phyloP scores from a whole-genome alignment of 2,113 vertebrate genomes.

The Bubo bubo region DNA sequence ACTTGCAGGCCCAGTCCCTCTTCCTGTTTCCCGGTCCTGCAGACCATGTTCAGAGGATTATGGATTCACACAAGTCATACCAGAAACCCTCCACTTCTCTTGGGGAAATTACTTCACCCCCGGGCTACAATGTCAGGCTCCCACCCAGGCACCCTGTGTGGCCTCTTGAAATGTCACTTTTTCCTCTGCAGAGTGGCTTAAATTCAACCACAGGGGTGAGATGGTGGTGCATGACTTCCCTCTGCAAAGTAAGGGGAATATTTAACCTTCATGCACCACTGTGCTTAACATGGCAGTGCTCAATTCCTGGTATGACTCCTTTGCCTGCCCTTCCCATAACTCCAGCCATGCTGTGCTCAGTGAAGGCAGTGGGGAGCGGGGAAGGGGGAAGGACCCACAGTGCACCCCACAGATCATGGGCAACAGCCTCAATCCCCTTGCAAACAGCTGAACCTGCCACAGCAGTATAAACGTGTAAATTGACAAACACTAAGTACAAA shows the following conservation, averaged over 20 bases:
- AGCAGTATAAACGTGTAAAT: not conserved
- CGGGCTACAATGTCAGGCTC: not conserved
- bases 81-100: not conserved
- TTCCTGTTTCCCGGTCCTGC: not conserved
- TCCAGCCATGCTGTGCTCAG: not conserved
- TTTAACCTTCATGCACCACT: not conserved
- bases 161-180: not conserved
- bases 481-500: not conserved
- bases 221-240: not conserved
- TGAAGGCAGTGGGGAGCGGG: not conserved
- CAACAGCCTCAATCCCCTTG: not conserved
- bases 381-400: not conserved
- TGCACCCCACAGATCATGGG: not conserved
- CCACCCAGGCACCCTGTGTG: not conserved
- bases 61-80: not conserved
- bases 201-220: not conserved
- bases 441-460: not conserved
- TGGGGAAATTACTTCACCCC: not conserved
- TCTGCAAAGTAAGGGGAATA: not conserved
- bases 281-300: accelerated
- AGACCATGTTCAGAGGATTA: not conserved
- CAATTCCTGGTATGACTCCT: not conserved
- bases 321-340: not conserved
- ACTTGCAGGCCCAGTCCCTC: not conserved
- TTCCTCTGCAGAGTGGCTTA: not conserved